phyloP scores from a whole-genome alignment of 2,113 vertebrate genomes.

The Sitta europaea region DNA sequence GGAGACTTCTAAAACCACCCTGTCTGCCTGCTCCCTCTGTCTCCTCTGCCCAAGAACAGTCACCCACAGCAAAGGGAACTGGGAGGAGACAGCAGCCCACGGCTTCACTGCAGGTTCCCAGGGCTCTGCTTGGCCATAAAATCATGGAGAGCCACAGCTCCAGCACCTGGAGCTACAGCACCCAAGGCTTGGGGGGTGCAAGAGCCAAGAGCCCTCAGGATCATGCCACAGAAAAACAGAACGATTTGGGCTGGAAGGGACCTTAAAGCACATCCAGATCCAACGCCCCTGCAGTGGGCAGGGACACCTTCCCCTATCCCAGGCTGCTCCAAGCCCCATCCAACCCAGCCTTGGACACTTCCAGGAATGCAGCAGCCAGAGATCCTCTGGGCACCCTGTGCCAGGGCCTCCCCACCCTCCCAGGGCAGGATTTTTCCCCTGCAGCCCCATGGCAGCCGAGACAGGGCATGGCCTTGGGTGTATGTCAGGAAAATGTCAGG shows the following conservation, averaged over 20 bases:
- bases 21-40: background rate
- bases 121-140: background rate
- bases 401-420: background rate
- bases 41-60: background rate
- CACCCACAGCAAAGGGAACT: background rate
- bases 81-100: background rate
- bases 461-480: accelerated
- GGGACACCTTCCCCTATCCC: background rate
- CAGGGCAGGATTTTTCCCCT: background rate
- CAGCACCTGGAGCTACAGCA: background rate
- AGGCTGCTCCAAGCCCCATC: accelerated
- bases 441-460: background rate
- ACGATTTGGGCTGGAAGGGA: background rate
- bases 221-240: background rate
- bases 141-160: background rate
- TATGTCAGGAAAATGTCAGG: accelerated
- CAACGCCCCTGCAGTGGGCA: background rate
- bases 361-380: background rate
- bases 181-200: accelerated
- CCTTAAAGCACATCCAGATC: background rate
- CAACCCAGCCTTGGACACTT: background rate
- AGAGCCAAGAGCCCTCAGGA: background rate
- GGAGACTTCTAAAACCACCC: background rate
- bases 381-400: background rate
- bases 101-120: background rate